These are phyloP conservation scores for Tanytarsus gracilentus DNA, from an alignment of 2,888 invertebrate species.

Conservation along the genomic window DNA sequence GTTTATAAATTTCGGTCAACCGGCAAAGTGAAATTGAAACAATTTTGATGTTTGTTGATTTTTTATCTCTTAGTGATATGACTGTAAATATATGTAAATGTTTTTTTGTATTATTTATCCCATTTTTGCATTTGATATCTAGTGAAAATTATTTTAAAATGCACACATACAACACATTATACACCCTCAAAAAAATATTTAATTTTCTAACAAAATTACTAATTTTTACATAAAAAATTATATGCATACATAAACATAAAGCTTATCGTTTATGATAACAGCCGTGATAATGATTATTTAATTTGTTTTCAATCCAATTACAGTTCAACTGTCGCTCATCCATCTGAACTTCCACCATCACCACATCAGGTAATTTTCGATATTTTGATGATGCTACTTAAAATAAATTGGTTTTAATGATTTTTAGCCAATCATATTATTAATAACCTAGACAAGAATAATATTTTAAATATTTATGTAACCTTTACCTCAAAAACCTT, in stretches of 20 bases:
- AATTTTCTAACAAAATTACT: conserved; percentile 28
- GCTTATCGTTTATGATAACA: too few species aligned
- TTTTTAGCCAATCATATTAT: too few species aligned
- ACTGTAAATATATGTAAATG: conserved; percentile 23
- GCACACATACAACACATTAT: not conserved
- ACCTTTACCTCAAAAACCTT: too few species aligned
- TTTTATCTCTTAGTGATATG: not conserved
- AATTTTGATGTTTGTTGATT: conserved; percentile 13
- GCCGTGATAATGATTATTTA: not conserved
- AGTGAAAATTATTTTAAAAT: not conserved
- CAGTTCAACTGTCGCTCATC: conserved; percentile 96
- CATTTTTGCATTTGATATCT: conserved; percentile 29
- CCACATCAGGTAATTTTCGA: conserved; percentile 97
- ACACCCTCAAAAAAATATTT: conserved; percentile 25
- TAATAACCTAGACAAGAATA: too few species aligned
- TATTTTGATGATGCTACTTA: too few species aligned
- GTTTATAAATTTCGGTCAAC: not conserved
- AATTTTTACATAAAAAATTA: too few species aligned
- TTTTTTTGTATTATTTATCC: conserved; percentile 14
- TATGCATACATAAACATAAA: too few species aligned
- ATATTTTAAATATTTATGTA: too few species aligned
- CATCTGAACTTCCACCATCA: conserved; percentile 95
- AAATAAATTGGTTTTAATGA: too few species aligned
- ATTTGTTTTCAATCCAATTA: conserved; percentile 39
- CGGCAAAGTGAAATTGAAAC: conserved; percentile 26